A percentile compares a stretch with the other conserved stretches of the same genome.
Evolutionary conservation across 2,113 vertebrate species (phyloP).

Genomic region (Engystomops pustulosus): DNA sequence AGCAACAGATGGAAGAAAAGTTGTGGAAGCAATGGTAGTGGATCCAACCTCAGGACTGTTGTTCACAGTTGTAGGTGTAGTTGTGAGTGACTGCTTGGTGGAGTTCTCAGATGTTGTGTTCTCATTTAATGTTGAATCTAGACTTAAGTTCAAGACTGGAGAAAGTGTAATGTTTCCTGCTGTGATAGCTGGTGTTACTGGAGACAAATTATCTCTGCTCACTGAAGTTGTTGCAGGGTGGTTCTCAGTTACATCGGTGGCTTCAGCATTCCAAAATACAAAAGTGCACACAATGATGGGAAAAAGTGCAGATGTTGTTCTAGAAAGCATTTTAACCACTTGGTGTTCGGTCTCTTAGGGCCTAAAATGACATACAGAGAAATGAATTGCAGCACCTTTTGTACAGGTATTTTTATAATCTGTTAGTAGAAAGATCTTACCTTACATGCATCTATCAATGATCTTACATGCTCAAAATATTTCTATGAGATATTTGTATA

Average conservation of each 20-base stretch:
- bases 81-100: background rate
- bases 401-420: too few relatives aligned
- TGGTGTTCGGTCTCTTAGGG: background rate
- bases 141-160: background rate
- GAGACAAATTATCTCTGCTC: background rate
- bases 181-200: background rate
- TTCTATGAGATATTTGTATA: too few relatives aligned
- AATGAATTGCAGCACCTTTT: background rate
- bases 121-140: background rate
- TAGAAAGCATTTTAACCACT: background rate
- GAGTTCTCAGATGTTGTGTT: background rate
- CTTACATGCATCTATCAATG: too few relatives aligned
- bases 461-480: too few relatives aligned
- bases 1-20: background rate
- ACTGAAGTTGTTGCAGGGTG: background rate
- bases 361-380: constrained; percentile 1
- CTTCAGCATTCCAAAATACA: constrained; percentile 10
- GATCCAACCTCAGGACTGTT: background rate
- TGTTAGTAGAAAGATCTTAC: too few relatives aligned
- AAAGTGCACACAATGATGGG: background rate
- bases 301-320: constrained; percentile 30
- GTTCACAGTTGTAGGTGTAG: background rate
- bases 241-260: background rate
- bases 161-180: background rate
- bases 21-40: background rate